A percentile compares a stretch with the other conserved stretches of the same genome.
Evolutionary conservation across 2,888 invertebrate genomes (phyloP).

Genomic region (Lithosia quadra): DNA sequence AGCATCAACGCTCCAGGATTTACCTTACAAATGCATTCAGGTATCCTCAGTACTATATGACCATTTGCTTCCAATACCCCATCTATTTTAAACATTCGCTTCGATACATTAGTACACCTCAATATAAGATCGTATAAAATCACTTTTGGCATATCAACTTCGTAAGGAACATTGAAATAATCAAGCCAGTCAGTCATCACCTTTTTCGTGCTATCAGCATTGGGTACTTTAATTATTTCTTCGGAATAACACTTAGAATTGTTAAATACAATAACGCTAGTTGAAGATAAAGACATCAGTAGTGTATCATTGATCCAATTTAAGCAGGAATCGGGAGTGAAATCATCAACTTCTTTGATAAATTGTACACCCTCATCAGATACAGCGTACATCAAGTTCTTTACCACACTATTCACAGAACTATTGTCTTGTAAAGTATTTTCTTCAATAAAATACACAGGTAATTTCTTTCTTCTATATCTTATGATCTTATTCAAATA

Average conservation of each 20-base stretch:
- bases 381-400: constrained; percentile 8
- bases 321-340: background rate
- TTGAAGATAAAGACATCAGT: background rate
- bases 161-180: constrained; percentile 8
- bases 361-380: background rate
- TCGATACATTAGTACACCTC: constrained; percentile 1
- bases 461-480: constrained; percentile 28
- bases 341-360: constrained; percentile 1
- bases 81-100: constrained; percentile 6
- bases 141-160: constrained; percentile 28
- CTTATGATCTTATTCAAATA: constrained; percentile 55
- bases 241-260: constrained; percentile 17
- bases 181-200: constrained; percentile 9
- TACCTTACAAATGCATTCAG: constrained; percentile 8
- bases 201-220: background rate
- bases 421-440: constrained; percentile 22
- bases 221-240: constrained; percentile 4
- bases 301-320: constrained; percentile 3
- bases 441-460: constrained; percentile 56
- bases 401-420: background rate
- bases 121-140: constrained; percentile 4
- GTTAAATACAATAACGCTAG: constrained; percentile 14
- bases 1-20: background rate
- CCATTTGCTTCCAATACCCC: constrained; percentile 1
- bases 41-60: constrained; percentile 9